Percentiles rank a stretch among this genome's conserved stretches.
Conservation (phyloP, 2,113 vertebrate species). For the Columba livia region DNA sequence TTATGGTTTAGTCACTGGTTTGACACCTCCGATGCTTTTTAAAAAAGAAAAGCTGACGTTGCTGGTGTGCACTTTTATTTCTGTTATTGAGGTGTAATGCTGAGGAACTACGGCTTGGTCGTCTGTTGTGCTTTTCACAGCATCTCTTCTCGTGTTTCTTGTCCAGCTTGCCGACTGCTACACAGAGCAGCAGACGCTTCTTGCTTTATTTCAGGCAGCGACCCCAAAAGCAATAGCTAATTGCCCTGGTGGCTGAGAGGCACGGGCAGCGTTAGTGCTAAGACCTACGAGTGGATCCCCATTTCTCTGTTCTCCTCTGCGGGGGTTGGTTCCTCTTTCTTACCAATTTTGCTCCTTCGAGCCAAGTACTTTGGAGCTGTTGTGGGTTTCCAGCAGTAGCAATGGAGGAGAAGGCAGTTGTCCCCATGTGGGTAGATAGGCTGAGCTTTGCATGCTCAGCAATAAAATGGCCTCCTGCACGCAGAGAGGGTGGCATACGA, state of each 20-base stretch:
- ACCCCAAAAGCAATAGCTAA: not conserved
- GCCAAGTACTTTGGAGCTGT: not conserved
- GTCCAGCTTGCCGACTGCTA: not conserved
- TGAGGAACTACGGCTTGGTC: not conserved
- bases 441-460: not conserved
- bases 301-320: not conserved
- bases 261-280: not conserved
- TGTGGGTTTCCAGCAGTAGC: not conserved
- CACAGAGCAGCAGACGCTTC: not conserved
- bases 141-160: not conserved
- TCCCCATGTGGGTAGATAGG: fast-evolving
- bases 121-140: not conserved
- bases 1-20: fast-evolving
- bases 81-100: fast-evolving
- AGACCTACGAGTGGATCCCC: not conserved
- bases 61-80: not conserved
- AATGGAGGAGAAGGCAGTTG: not conserved
- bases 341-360: fast-evolving
- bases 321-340: not conserved
- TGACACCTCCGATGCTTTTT: not conserved
- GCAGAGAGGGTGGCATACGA: not conserved
- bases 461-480: too few species aligned
- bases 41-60: not conserved
- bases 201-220: not conserved
- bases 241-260: not conserved